Percentiles rank a stretch among this genome's conserved stretches.
Evolutionary conservation across 1,140 invertebrate genomes (phyloP).

Genomic region (Pseudobourletiella spinata): DNA sequence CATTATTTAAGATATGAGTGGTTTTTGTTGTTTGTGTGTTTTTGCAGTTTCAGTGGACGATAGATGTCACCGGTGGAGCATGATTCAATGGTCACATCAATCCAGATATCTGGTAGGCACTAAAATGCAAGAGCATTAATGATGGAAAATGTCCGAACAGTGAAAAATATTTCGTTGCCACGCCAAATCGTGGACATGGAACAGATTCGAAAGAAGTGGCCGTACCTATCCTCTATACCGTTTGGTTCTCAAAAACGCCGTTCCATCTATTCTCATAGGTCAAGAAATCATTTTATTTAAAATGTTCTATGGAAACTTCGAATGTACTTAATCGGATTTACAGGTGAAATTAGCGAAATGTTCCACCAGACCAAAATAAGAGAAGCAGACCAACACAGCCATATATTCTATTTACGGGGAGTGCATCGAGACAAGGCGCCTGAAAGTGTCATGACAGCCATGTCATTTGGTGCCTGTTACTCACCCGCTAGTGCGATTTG

Average conservation of each 20-base stretch:
- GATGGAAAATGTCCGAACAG: constrained; percentile 11
- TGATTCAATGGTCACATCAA: neutral
- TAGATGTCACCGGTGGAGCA: neutral
- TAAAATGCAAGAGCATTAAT: too few relatives aligned
- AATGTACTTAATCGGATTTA: constrained; percentile 29
- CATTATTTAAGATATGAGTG: too few relatives aligned
- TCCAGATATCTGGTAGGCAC: neutral
- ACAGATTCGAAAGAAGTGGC: neutral
- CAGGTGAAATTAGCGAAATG: constrained; percentile 29
- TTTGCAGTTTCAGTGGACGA: neutral
- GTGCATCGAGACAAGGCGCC: neutral
- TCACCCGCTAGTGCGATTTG: too few relatives aligned
- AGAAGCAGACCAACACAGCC: neutral
- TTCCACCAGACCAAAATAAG: too few relatives aligned
- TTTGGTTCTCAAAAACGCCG: neutral
- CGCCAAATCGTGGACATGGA: neutral
- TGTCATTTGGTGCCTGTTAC: constrained; percentile 4
- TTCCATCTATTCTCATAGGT: constrained; percentile 3
- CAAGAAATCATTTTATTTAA: neutral
- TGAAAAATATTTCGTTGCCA: constrained; percentile 1
- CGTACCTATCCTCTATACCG: neutral
- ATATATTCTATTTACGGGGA: neutral
- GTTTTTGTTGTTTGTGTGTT: too few relatives aligned
- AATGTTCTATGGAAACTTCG: constrained; percentile 38
- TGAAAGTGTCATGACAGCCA: neutral